Conservation (phyloP, 2,113 vertebrate genomes). For the Mesitornis unicolor region DNA sequence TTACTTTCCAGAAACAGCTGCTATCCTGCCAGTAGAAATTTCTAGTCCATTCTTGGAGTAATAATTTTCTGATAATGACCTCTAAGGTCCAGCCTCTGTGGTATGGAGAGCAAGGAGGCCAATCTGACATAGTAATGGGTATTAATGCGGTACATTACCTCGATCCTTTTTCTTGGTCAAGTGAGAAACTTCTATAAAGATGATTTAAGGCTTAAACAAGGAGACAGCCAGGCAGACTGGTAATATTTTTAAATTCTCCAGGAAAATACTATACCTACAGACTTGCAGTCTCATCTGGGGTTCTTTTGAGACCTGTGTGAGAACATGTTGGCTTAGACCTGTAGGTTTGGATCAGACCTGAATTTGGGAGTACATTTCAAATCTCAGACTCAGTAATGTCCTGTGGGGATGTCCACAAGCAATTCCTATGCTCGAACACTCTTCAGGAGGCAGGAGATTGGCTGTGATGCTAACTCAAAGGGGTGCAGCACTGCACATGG, state of each 20-base stretch:
- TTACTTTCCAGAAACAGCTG: background rate
- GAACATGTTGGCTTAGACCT: fast-evolving
- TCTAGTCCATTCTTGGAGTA: background rate
- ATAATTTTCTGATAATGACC: background rate
- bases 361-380: background rate
- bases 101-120: background rate
- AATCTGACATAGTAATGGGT: background rate
- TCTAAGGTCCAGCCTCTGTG: background rate
- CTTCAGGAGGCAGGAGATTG: background rate
- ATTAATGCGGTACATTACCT: background rate
- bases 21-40: background rate
- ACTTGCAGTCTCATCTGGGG: background rate
- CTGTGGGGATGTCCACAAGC: fast-evolving
- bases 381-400: background rate
- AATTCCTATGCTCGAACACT: fast-evolving
- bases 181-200: background rate
- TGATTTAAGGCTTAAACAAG: fast-evolving
- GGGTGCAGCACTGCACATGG: fast-evolving
- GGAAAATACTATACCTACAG: background rate
- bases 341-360: background rate
- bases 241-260: background rate
- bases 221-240: background rate
- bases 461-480: background rate
- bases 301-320: background rate
- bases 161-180: background rate